Base-by-base conservation (phyloP, 2,888 invertebrate genomes). In the Drosophila phalerata region DNA sequence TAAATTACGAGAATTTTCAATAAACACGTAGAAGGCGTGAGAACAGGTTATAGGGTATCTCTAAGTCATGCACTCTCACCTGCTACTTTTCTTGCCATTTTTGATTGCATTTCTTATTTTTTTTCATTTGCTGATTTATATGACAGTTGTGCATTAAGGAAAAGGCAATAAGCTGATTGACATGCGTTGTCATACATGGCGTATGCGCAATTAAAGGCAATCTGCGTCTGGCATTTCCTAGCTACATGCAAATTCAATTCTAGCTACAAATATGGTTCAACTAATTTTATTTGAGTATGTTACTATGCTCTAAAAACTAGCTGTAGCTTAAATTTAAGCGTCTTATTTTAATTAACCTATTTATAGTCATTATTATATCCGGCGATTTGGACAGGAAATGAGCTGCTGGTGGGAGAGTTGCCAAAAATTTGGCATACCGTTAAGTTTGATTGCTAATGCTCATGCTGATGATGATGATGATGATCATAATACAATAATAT, bases 171-270 rank as follows among this genome's bases (percentile, higher is more conserved):
- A 65, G 62, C 66, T 85, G 83, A 84, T 78, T 84, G 88, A 81
- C 86, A 79, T 62, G 63, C 65, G 70, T 43, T 43, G 34, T 63
- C 86, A 49, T 76, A 85, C 86, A 76, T 81, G 87, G 81, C 86
- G 88, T 88, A 83, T 84, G 79, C 69, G 84, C 81, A 88, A 88
- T 85, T 84, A 86, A 76, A 83, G 77, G 72, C 67, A 84, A 75
- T 70, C 66, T 80, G 47, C 61, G 37, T 57, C 38, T 66, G 37
- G 49, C 84, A 85, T 72, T 84, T 84, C 88, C 84, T 84, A 72
- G 57, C 52, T 57, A 30, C n/a, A 78, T 74, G 74, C 74, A 69
- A 74, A 79, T 75, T 53, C 13, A 64, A 55, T 79, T 77, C 53
- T 40, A 57, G 57, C 47, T 48, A 47, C 55, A 52, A 60, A 73